Evolutionary conservation across 2,888 invertebrate genomes (phyloP).

Genomic region (Notocelia uddmanniana): DNA sequence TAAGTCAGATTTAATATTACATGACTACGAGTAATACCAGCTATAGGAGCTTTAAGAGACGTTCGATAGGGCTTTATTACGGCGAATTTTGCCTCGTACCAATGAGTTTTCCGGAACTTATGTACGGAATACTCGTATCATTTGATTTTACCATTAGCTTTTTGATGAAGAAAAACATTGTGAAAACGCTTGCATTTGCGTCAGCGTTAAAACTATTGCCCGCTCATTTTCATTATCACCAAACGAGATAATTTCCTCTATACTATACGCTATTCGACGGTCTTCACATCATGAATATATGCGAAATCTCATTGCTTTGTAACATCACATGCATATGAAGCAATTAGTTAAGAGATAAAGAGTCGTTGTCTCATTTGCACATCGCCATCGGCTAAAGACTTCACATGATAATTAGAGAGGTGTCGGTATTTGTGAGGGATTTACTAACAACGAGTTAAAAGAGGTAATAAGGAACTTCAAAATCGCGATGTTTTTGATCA

Average conservation of each 20-base stretch:
- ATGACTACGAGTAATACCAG: neutral
- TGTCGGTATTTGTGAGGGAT: neutral
- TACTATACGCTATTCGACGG: too few relatives aligned
- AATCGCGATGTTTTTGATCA: neutral
- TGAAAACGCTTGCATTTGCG: too few relatives aligned
- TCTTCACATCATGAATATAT: neutral
- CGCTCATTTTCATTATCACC: too few relatives aligned
- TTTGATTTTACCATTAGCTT: too few relatives aligned
- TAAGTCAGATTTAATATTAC: neutral
- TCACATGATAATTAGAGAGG: conserved; percentile 23
- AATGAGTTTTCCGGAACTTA: too few relatives aligned
- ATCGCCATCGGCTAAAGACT: conserved; percentile 6
- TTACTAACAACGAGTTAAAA: conserved; percentile 12
- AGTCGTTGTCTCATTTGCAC: conserved; percentile 21
- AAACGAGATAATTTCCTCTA: too few relatives aligned
- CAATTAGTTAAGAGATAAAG: neutral
- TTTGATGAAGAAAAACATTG: too few relatives aligned
- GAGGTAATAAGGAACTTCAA: neutral
- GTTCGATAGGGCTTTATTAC: too few relatives aligned
- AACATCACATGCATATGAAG: neutral
- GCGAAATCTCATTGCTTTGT: neutral
- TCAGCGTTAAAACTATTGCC: too few relatives aligned
- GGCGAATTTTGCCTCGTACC: too few relatives aligned
- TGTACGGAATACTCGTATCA: too few relatives aligned
- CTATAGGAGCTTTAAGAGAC: too few relatives aligned